Evolutionary conservation across 2,113 vertebrate species (phyloP).

Genomic region (Saccopteryx leptura): DNA sequence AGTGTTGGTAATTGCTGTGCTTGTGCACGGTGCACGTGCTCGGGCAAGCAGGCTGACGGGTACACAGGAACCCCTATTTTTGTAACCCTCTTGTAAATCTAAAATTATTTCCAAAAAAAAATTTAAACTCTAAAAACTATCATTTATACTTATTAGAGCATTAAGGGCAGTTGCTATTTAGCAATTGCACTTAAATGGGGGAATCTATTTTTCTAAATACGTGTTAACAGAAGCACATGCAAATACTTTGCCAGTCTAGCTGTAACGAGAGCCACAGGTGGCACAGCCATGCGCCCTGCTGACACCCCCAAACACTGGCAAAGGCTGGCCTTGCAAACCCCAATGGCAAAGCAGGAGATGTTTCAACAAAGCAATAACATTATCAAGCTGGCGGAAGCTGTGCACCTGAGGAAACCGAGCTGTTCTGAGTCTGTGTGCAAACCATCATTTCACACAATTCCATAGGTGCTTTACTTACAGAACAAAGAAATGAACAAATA

Average conservation of each 20-base stretch:
- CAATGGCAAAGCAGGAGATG: neutral
- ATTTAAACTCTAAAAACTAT: neutral
- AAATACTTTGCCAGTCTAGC: neutral
- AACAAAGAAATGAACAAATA: neutral
- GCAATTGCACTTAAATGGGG: neutral
- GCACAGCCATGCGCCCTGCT: fast-evolving
- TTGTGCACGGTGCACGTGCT: no score
- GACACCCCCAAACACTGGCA: neutral
- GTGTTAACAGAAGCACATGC: neutral
- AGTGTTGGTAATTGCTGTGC: neutral
- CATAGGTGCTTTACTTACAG: neutral
- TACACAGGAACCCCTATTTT: neutral
- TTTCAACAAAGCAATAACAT: neutral
- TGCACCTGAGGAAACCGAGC: neutral
- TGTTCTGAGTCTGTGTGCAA: neutral
- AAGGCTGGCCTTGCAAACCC: neutral
- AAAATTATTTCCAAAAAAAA: neutral
- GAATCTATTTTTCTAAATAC: neutral
- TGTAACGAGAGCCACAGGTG: no score
- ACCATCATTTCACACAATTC: neutral
- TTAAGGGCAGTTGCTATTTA: neutral
- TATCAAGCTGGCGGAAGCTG: neutral
- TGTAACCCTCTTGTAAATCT: neutral
- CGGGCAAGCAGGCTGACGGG: neutral
- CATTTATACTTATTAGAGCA: neutral